These are phyloP conservation scores for Sus cebifrons DNA, from an alignment of 2,797 vertebrate species.

Conservation along the genomic window DNA sequence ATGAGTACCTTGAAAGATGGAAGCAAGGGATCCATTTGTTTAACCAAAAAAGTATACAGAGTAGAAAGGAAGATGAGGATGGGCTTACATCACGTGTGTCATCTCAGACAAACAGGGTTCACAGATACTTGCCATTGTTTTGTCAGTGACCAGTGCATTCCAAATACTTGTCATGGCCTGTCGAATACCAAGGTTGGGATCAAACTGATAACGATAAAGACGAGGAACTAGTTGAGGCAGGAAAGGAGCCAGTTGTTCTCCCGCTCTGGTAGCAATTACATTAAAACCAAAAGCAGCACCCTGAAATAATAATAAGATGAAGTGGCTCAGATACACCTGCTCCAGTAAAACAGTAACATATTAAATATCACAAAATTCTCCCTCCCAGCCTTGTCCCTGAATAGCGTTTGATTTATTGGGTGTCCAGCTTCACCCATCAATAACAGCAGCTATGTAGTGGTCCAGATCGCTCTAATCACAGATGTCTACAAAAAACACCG, in stretches of 20 bases:
- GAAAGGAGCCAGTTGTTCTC: slow-evolving; percentile 97
- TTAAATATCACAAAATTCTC: background rate
- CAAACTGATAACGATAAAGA: slow-evolving; percentile 99
- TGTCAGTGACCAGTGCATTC: slow-evolving; percentile 98
- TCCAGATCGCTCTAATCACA: background rate
- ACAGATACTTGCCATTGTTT: slow-evolving; percentile 92
- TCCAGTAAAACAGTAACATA: background rate
- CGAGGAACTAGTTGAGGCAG: slow-evolving; percentile 97
- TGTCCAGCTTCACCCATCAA: background rate
- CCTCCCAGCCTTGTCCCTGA: slow-evolving; percentile 25
- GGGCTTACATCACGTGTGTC: background rate
- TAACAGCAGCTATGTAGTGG: too few species aligned
- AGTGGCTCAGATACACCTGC: background rate
- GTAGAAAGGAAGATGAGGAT: background rate
- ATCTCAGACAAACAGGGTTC: background rate
- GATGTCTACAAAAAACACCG: background rate
- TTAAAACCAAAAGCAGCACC: slow-evolving; percentile 99
- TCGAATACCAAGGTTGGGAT: slow-evolving; percentile 97
- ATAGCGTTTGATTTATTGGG: background rate
- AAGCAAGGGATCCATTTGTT: background rate
- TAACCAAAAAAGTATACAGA: slow-evolving; percentile 13
- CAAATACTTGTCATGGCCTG: slow-evolving; percentile 99
- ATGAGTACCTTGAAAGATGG: background rate
- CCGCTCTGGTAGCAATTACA: slow-evolving; percentile 97
- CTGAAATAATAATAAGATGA: slow-evolving; percentile 87